Evolutionary conservation across 2,113 vertebrate species (phyloP), one percentile per base, ranked within the genome.

Genomic region (Salminus brasiliensis): DNA sequence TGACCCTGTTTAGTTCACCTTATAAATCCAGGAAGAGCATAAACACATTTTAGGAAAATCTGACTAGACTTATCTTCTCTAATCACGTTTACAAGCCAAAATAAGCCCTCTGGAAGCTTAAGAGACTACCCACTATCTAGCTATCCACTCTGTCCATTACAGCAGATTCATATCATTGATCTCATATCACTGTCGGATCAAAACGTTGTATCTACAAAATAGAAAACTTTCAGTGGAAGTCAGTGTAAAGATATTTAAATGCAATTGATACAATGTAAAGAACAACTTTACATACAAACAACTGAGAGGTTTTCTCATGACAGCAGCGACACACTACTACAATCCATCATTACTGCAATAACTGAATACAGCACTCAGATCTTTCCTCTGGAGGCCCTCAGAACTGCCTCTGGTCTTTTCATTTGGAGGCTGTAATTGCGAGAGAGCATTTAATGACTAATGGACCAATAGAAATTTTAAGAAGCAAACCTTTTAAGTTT

Each of bases 141-240:
- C n/a, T n/a, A n/a, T 85, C 80, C 73, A 82, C 45, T 87, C 84
- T 90, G 87, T 90, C 88, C 83, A 88, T 91, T 90, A 89, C 88
- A 91, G 7, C 5, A 85, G 87, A 1, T 11, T n/a, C n/a, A n/a
- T n/a, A n/a, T n/a, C n/a, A n/a, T n/a, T n/a, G n/a, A n/a, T n/a
- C n/a, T n/a, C n/a, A n/a, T n/a, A n/a, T n/a, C n/a, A n/a, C n/a
- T n/a, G n/a, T n/a, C n/a, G n/a, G n/a, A n/a, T n/a, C n/a, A n/a
- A n/a, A n/a, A n/a, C n/a, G n/a, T n/a, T n/a, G n/a, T n/a, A n/a
- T n/a, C n/a, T n/a, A n/a, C n/a, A n/a, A n/a, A n/a, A n/a, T n/a
- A n/a, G n/a, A n/a, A n/a, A n/a, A n/a, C n/a, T n/a, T n/a, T n/a
- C n/a, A n/a, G n/a, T n/a, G n/a, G n/a, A n/a, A n/a, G n/a, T n/a